Evolutionary conservation across 2,113 vertebrate genomes (phyloP), one percentile per base, ranked within the genome.

Genomic region (Prunella fulvescens): DNA sequence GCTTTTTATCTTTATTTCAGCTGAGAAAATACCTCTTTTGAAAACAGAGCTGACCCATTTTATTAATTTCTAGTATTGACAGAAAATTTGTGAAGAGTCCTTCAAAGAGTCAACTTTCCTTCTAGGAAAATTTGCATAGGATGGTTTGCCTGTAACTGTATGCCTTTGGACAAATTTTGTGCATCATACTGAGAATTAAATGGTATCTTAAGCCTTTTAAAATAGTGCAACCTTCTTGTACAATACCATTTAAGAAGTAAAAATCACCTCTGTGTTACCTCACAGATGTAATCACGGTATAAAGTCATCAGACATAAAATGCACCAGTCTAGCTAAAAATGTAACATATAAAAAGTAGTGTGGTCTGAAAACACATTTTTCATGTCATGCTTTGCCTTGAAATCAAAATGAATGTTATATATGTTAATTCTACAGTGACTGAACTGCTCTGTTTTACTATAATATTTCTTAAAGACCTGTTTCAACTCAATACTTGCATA

Each of bases 301-400:
- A 37, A 74, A 50, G 25, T 62, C 29, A 74, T 33, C 16, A 66
- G 29, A 37, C 10, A 47, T 1, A 0, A 74, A 62, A 29, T 44
- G 3, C 39, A 67, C 5, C 4, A 22, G 19, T 24, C 47, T 53
- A 71, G 29, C 5, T 71, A 56, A 81, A 93, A 81, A 50, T 25
- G 3, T 18, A 45, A 33, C 0, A 6, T 9, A 1, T 31, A 88
- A 6, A 69, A 33, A 13, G 2, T 15, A n/a, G 15, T 4, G 7
- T 58, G 26, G 10, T 56, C 25, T 71, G 26, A 15, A 71, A 94
- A 45, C 7, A 54, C 4, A 10, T 67, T 79, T 85, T 81, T n/a
- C 28, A 67, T 74, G 26, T 33, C 15, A 33, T 18, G 4, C 3
- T 81, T 11, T 84, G 11, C 33, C 78, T 71, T 79, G 40, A 72